These are phyloP conservation scores for Chloromyia formosa DNA, from an alignment of 2,888 invertebrate genomes.

Conservation along the genomic window DNA sequence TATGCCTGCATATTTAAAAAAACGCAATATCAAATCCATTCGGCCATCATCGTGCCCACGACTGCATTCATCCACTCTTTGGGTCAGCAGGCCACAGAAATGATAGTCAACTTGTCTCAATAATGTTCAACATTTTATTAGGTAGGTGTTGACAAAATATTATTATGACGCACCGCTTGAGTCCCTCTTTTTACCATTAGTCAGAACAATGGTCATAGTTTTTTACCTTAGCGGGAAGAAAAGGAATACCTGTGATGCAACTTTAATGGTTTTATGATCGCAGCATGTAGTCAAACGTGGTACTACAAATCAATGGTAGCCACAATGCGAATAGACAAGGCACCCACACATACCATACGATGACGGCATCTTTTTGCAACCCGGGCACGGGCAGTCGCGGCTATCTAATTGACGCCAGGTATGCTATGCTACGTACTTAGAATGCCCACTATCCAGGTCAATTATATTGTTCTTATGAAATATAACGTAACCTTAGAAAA, in stretches of 20 bases:
- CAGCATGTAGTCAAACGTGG: background rate
- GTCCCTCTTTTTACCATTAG: conserved; percentile 28
- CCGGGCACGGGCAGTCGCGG: background rate
- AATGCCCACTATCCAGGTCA: conserved; percentile 34
- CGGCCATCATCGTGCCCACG: background rate
- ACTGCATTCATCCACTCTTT: background rate
- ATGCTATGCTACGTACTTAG: background rate
- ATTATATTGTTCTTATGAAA: conserved; percentile 39
- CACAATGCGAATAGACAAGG: background rate
- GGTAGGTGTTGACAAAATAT: conserved; percentile 43
- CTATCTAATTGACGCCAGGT: conserved; percentile 29
- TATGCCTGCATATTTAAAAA: background rate
- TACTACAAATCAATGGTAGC: conserved; percentile 3
- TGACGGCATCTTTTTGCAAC: background rate
- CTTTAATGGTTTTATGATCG: conserved; percentile 28
- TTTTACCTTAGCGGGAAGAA: conserved; percentile 25
- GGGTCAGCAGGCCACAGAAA: conserved; percentile 1
- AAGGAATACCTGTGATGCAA: conserved; percentile 28
- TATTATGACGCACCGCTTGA: conserved; percentile 16
- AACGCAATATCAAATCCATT: background rate
- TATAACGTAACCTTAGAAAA: background rate
- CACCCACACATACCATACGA: background rate
- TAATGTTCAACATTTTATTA: conserved; percentile 30
- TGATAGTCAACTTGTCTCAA: conserved; percentile 19
- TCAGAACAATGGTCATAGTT: conserved; percentile 24